Evolutionary conservation across 2,797 vertebrate species (phyloP).

Genomic region (Peromyscus nudipes): DNA sequence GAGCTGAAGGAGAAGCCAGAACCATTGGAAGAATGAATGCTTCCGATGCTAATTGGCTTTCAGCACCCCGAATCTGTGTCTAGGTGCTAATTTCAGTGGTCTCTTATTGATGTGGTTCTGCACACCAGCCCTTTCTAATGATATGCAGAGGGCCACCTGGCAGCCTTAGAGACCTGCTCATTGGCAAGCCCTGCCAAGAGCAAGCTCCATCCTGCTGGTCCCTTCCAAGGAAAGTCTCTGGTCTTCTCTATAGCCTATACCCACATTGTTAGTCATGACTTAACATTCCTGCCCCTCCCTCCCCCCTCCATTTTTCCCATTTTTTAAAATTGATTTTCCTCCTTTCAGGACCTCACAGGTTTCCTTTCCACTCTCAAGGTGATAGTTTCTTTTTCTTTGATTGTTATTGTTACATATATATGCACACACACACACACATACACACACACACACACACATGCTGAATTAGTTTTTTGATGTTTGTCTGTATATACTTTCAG

Average conservation of each 20-base stretch:
- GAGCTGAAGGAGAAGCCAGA: neutral
- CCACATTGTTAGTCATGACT: neutral
- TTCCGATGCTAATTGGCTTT: neutral
- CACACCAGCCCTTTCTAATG: neutral
- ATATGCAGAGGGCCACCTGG: neutral
- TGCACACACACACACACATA: neutral
- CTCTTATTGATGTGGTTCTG: neutral
- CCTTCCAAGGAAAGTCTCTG: slow-evolving; percentile 13
- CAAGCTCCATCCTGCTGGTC: neutral
- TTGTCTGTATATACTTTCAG: neutral
- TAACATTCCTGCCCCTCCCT: neutral
- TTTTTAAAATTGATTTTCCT: neutral
- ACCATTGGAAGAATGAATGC: neutral
- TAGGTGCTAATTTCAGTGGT: neutral
- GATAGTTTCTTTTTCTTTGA: neutral
- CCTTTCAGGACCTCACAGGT: neutral
- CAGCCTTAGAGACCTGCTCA: neutral
- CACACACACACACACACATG: neutral
- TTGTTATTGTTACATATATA: neutral
- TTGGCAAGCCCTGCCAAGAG: neutral
- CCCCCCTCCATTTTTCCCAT: no score
- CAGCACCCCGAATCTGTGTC: neutral
- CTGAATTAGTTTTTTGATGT: neutral
- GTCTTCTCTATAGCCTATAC: neutral
- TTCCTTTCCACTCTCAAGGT: neutral